Base-by-base conservation (phyloP, 2,888 invertebrate species). In the Idaea biselata region DNA sequence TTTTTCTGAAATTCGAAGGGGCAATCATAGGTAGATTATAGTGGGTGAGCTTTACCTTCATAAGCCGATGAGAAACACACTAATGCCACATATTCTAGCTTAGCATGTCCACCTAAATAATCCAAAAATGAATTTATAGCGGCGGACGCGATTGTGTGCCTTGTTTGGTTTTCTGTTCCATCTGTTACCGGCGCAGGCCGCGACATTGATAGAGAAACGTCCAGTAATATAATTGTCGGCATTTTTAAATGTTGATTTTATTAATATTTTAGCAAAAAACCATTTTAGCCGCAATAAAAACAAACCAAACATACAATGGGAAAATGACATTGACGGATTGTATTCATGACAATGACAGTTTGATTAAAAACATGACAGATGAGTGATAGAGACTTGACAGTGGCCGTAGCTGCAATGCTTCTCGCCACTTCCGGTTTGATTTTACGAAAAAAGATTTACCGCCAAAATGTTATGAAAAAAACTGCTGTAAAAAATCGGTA, bases 171-270 rank as follows among this genome's bases (percentile, higher is more conserved):
- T 67, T 91, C 92, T 33, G 87, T 79, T 31, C 83, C 73, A 68
- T 92, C 92, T 0, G 86, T 76, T 5, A 82, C 81, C 25, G 85
- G 79, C 44, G 92, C 83, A 25, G 91, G 91, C 32, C 92, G 82
- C 44, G 86, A 87, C 92, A 92, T 92, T 7, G 92, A 92, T 62
- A 92, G 72, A 1, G 92, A 92, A 6, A 89, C 86, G 69, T 92
- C 92, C 18, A 92, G 70, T 69, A 92, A 75, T 73, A 92, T 73
- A 18, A 89, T 87, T 14, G 91, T 88, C 64, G 92, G 92, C 92
- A 92, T 92, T 70, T 77, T 85, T 32, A 56, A 18, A 65, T 56
- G 16, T 44, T 55, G 55, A 55, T 55, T 16, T 18, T 16, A 44
- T 53, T 25, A n/a, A 16, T 16, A n/a, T 54, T 68, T 55, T 8